phyloP scores from a whole-genome alignment of 2,888 invertebrate genomes.

The Hydroisotoma schaefferi region DNA sequence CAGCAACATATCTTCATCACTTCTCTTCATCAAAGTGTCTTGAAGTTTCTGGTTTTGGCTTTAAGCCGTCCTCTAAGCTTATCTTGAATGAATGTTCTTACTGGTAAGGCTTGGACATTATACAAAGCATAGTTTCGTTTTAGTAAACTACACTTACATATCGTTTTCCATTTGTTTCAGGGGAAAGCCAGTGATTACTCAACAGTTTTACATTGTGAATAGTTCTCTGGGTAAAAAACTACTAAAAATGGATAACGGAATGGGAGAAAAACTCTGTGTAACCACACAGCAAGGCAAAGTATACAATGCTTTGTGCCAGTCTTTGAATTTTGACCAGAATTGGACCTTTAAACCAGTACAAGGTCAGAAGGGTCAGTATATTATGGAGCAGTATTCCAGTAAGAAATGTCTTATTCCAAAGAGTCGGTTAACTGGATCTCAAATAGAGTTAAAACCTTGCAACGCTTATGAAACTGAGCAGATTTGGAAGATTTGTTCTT shows the following conservation, averaged over 20 bases:
- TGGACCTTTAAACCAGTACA: slow-evolving; percentile 40
- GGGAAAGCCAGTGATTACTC: slow-evolving; percentile 30
- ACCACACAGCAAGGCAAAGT: slow-evolving; percentile 22
- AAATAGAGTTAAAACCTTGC: slow-evolving; percentile 33
- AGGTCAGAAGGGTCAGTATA: slow-evolving; percentile 30
- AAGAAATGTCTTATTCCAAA: slow-evolving; percentile 39
- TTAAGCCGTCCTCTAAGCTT: slow-evolving; percentile 32
- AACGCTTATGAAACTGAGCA: slow-evolving; percentile 45
- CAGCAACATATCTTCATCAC: slow-evolving; percentile 30
- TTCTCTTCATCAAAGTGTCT: slow-evolving; percentile 44
- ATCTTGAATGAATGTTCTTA: slow-evolving; percentile 40
- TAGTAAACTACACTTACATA: background rate
- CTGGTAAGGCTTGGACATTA: slow-evolving; percentile 22
- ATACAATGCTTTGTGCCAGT: slow-evolving; percentile 27
- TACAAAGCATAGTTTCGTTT: background rate
- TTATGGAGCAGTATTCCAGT: slow-evolving; percentile 38
- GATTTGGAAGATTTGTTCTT: slow-evolving; percentile 41
- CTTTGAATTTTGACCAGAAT: slow-evolving; percentile 35
- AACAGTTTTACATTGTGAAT: slow-evolving; percentile 24
- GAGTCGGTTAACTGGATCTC: slow-evolving; percentile 14
- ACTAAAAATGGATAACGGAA: slow-evolving; percentile 26
- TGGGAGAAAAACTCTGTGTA: slow-evolving; percentile 34
- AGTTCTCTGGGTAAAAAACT: slow-evolving; percentile 24
- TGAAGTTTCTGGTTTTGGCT: slow-evolving; percentile 37
- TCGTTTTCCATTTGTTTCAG: slow-evolving; percentile 15